Base-by-base conservation (phyloP, 2,888 invertebrate genomes). In the Athalia rosae region DNA sequence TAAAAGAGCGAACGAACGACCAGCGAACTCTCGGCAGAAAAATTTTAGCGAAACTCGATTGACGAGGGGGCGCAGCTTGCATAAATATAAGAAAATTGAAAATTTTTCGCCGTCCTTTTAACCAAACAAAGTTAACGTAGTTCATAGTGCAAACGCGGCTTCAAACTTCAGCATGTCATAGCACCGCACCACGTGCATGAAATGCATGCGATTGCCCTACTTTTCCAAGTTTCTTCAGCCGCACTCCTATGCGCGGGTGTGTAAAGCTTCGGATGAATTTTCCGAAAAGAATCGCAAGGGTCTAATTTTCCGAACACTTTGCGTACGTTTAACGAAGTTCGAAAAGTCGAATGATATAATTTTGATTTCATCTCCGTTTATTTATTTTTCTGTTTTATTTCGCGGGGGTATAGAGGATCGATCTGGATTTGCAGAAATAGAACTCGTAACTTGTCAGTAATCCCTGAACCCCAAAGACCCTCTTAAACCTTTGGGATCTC, bases 181-280 rank as follows among this genome's bases (percentile, higher is more conserved):
- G 53, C 53, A 11, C 28, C 8, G 28, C 53, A 28, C 13, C 58
- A n/a, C n/a, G 58, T 53, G 45, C 45, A 69, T 69, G 28, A 11
- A 41, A 53, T 59, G 59, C 71, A 74, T 61, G 61, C 74, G 41
- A 74, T 74, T 74, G 58, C 62, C 74, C 74, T 62, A 74, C 48
- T 48, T 74, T 28, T 43, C 28, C 61, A n/a, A 61, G 41, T 59
- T 74, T 74, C n/a, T 28, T 13, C 59, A 28, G 28, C 28, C 28
- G 28, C 28, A 28, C 28, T 28, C 28, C 28, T 28, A 28, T 41
- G 9, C 5, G 50, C 11, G 4, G 48, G 13, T 8, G 4, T 9
- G n/a, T 41, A 28, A 3, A 53, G 50, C 4, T 28, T 53, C 7
- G 41, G 41, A 50, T 41, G 67, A 67, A 67, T 67, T 67, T 41